Base-by-base conservation (phyloP, 2,113 vertebrate species). In the Trematomus loennbergii region DNA sequence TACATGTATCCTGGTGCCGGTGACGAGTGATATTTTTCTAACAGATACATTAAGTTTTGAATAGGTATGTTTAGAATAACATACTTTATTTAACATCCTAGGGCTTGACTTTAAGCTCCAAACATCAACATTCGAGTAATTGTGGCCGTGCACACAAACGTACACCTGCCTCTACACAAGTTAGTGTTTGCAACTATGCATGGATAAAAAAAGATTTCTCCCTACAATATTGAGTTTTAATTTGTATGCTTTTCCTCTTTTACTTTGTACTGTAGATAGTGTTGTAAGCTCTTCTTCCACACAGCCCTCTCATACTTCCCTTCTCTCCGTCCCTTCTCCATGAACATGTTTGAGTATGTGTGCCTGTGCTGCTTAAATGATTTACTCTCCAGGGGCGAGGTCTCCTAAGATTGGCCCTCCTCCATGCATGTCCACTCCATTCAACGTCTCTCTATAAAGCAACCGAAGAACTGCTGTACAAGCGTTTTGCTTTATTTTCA, bases 381-480 rank as follows among this genome's bases (percentile, higher is more conserved):
- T 91, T 89, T 90, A 89, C 79, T 86, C 80, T 63, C 72, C 46
- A 57, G 60, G 11, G 36, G 50, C 22, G 20, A 76, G 75, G 66
- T 78, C 82, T 84, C 72, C 66, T 12, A 69, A 85, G 81, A 89
- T 79, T 92, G 88, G 80, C 79, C 70, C 72, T 84, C 82, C 59
- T 87, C 87, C 88, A 87, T 92, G 89, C 90, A 91, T 91, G 91
- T 92, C 90, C 75, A 60, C 62, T 78, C 45, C 55, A 76, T 81
- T 87, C 74, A 85, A 70, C 54, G 18, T 85, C 84, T 90, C 75
- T 73, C 71, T 72, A 63, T 62, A 43, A 18, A 59, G 45, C 22
- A 4, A 54, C 52, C 13, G 16, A 59, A 66, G 65, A 92, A 83
- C 54, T 86, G 89, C 92, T 83, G 74, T 72, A 85, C 80, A 85